These are phyloP conservation scores for Ciconia nigra DNA, from an alignment of 2,797 vertebrate species.

Conservation along the genomic window DNA sequence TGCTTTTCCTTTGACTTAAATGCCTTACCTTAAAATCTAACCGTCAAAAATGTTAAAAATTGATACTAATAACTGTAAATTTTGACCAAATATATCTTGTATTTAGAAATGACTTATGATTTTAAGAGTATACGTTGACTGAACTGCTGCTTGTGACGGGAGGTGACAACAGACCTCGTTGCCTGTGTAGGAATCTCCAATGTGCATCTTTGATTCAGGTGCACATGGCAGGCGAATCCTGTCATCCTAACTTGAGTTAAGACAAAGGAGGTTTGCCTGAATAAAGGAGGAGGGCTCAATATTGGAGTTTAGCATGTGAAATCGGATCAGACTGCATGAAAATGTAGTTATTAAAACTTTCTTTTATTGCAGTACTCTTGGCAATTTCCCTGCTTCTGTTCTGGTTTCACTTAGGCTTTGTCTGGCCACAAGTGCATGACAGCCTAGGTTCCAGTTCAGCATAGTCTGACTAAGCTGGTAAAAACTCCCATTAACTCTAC, in stretches of 20 bases:
- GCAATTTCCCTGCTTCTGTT: slow-evolving; percentile 42
- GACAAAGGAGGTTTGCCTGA: neutral
- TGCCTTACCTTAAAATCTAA: neutral
- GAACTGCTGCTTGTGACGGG: neutral
- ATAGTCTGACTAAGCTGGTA: slow-evolving; percentile 19
- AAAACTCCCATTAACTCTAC: slow-evolving; percentile 6
- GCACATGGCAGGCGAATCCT: neutral
- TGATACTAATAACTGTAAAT: neutral
- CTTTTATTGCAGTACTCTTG: slow-evolving; percentile 34
- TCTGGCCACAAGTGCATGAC: slow-evolving; percentile 43
- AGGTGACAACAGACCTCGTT: neutral
- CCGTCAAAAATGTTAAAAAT: neutral
- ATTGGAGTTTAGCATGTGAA: neutral
- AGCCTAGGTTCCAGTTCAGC: slow-evolving; percentile 20
- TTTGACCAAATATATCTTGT: neutral
- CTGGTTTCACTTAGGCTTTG: slow-evolving; percentile 54
- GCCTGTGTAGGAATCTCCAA: neutral
- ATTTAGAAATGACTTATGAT: neutral
- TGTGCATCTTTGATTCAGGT: neutral
- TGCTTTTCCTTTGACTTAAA: neutral
- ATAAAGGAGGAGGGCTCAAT: neutral
- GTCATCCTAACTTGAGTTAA: neutral
- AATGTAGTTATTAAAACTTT: slow-evolving; percentile 24
- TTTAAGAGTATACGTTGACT: neutral
- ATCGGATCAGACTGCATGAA: neutral